Evolutionary conservation across 53 echinoderm and acorn worm genomes (phyloP).

Genomic region (Actinopyga echinites): DNA sequence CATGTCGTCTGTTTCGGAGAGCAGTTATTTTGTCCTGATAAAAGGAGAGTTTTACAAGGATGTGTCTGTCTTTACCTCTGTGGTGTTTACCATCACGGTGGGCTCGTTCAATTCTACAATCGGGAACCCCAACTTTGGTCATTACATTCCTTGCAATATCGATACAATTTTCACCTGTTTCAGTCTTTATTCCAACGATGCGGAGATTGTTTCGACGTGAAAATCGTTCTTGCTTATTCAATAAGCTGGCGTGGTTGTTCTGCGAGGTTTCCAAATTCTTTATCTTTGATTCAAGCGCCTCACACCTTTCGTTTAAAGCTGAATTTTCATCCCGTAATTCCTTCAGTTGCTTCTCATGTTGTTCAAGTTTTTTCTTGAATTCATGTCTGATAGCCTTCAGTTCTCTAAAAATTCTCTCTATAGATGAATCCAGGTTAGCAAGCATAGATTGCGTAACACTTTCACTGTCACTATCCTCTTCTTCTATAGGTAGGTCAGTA

Average conservation of each 20-base stretch:
- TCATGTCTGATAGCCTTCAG: neutral
- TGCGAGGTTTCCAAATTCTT: neutral
- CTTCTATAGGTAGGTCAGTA: too few relatives aligned
- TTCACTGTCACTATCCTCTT: neutral
- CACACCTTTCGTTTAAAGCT: neutral
- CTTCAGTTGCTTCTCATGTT: neutral
- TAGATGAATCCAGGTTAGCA: neutral
- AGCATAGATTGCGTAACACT: neutral
- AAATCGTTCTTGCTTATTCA: neutral
- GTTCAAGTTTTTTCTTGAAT: constrained; percentile 15
- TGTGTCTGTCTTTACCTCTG: too few relatives aligned
- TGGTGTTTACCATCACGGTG: neutral
- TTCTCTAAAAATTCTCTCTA: neutral
- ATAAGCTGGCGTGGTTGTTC: neutral
- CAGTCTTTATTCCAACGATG: neutral
- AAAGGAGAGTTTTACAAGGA: too few relatives aligned
- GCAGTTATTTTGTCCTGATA: neutral
- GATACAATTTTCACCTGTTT: neutral
- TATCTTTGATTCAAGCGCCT: neutral
- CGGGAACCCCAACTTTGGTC: neutral
- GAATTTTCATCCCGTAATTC: neutral
- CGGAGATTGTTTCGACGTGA: neutral
- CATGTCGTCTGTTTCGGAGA: neutral
- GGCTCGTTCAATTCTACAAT: too few relatives aligned
- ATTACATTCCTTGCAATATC: neutral